Percentiles rank a stretch among this genome's conserved stretches.
Conservation (phyloP, 2,797 vertebrate genomes). For the Orestias chungarensis region DNA sequence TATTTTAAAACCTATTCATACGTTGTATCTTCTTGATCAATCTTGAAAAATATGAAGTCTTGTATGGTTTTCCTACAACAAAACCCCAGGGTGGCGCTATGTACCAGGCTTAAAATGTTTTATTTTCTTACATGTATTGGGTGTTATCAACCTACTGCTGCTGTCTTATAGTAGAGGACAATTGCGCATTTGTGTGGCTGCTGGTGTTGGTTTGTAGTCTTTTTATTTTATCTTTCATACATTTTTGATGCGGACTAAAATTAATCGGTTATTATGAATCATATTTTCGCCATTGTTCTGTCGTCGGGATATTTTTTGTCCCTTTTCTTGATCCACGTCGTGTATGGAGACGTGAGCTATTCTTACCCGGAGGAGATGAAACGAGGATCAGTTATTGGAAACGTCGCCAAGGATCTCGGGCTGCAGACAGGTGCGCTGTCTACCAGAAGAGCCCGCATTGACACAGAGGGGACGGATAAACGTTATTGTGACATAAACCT, state of each 20-base stretch:
- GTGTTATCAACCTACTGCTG: neutral
- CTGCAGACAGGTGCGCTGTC: too few species aligned
- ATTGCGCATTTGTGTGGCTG: neutral
- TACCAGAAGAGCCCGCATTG: too few species aligned
- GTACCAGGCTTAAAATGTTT: neutral
- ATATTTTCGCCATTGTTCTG: too few species aligned
- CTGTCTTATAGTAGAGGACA: neutral
- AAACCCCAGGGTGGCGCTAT: neutral
- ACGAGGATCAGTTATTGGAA: slow-evolving; percentile 59
- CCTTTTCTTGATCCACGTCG: too few species aligned
- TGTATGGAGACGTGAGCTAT: too few species aligned
- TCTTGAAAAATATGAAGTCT: neutral
- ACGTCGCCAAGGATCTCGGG: slow-evolving; percentile 59
- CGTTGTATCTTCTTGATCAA: neutral
- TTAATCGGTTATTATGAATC: too few species aligned
- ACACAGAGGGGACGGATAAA: too few species aligned
- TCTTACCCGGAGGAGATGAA: slow-evolving; percentile 57
- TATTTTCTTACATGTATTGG: neutral
- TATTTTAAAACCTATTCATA: neutral
- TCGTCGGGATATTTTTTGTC: too few species aligned
- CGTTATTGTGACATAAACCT: too few species aligned
- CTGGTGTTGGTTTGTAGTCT: too few species aligned
- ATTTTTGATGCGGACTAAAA: too few species aligned
- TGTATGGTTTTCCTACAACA: neutral
- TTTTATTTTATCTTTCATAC: neutral